Evolutionary conservation across 2,113 vertebrate genomes (phyloP), one percentile per base, ranked within the genome.

Genomic region (Alligator mississippiensis): DNA sequence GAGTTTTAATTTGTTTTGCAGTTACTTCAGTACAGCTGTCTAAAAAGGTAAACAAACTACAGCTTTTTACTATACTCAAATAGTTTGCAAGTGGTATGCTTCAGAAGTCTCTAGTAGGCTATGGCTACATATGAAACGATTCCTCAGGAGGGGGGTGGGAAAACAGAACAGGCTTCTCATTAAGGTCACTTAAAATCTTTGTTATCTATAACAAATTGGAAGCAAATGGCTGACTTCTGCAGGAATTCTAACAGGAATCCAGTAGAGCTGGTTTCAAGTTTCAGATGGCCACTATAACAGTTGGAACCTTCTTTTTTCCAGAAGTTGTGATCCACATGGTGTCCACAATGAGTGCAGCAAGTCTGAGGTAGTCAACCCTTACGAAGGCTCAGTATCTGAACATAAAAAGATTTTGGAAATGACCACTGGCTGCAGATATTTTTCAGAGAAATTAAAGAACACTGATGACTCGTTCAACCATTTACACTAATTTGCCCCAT

Each of bases 181-280:
- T 99, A 99, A 99, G 99, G 99, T 99, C 99, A 99, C 99, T 99
- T 99, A 98, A 47, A 98, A 98, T 98, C 98, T 98, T 98, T 98
- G 96, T 98, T 96, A 95, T 98, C 97, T 97, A 97, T 98, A 98
- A 97, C 97, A 98, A 98, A 98, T 98, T 97, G 97, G 97, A 98
- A 98, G 97, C 97, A 98, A 98, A 98, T 97, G 97, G 98, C 98
- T 98, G 97, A 98, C 97, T 98, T 98, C 97, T 98, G 97, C 96
- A 98, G 97, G 97, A 97, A 98, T 98, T 97, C 97, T 97, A 94
- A 95, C 86, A 97, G 96, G 97, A 98, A 97, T 97, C 98, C 98
- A 97, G 97, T 90, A 97, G 97, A 98, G 97, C 98, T 98, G 98
- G 98, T 98, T 98, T 98, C 97, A 98, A 98, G 97, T 97, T 98